Percentiles rank a stretch among this genome's conserved stretches.
phyloP scores from a whole-genome alignment of 2,888 invertebrate genomes.

The Camptogramma bilineatum region DNA sequence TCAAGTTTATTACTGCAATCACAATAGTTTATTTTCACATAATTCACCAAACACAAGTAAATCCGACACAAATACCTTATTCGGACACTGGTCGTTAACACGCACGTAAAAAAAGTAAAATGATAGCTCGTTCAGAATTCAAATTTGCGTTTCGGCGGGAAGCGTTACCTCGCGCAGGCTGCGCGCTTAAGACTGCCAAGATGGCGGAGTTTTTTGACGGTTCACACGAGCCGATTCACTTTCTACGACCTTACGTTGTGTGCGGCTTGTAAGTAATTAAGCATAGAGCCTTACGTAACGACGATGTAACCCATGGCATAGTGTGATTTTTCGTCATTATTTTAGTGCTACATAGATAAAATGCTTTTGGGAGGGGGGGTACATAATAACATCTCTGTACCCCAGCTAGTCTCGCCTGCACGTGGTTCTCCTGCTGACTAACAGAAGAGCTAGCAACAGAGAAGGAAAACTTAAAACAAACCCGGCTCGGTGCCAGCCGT shows the following conservation, averaged over 20 bases:
- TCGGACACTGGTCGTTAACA: conserved; percentile 65
- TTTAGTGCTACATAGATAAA: conserved; percentile 37
- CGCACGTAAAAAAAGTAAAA: conserved; percentile 59
- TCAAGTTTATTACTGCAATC: conserved; percentile 49
- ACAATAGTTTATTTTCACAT: conserved; percentile 73
- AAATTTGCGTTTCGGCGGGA: conserved; percentile 70
- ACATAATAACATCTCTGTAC: too few species aligned
- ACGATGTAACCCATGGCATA: conserved; percentile 73
- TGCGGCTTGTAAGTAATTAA: conserved; percentile 83
- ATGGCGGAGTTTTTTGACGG: conserved; percentile 84
- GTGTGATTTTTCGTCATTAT: conserved; percentile 67
- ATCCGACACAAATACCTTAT: conserved; percentile 52
- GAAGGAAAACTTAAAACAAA: too few species aligned
- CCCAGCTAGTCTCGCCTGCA: too few species aligned
- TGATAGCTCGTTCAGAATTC: conserved; percentile 64
- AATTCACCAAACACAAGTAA: conserved; percentile 71
- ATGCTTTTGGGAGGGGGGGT: too few species aligned
- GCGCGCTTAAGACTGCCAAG: conserved; percentile 82
- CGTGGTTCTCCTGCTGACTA: too few species aligned
- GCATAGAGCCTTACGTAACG: conserved; percentile 81
- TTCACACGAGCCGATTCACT: conserved; percentile 85
- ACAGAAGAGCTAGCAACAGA: too few species aligned
- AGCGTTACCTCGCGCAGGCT: conserved; percentile 75
- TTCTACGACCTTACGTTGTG: conserved; percentile 85
- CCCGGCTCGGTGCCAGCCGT: too few species aligned